phyloP scores from a whole-genome alignment of 1,140 invertebrate genomes.

The Cecropterus lyciades region DNA sequence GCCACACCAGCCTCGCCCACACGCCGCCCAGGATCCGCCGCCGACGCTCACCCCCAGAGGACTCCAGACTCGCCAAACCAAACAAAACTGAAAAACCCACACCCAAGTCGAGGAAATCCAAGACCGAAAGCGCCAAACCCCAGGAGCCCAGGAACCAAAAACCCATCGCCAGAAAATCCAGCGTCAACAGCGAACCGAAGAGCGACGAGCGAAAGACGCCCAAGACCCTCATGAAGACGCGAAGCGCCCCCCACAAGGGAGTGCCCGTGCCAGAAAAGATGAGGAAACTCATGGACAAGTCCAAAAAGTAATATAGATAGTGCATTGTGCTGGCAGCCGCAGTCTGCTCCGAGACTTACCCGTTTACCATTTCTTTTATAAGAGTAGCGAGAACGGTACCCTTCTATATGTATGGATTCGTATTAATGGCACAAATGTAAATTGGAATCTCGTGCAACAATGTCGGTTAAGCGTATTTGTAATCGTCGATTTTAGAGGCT shows the following conservation, averaged over 20 bases:
- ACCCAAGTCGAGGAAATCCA: conserved; percentile 40
- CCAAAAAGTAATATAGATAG: conserved; percentile 47
- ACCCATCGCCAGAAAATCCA: conserved; percentile 43
- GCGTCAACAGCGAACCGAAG: conserved; percentile 42
- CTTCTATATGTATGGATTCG: conserved; percentile 1
- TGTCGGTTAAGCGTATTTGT: conserved; percentile 5
- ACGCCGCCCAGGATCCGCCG: conserved; percentile 73
- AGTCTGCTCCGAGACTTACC: neutral
- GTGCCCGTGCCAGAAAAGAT: conserved; percentile 65
- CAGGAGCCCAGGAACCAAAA: conserved; percentile 27
- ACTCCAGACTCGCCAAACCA: conserved; percentile 33
- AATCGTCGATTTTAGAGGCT: conserved; percentile 13
- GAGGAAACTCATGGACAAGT: conserved; percentile 59
- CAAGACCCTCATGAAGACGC: conserved; percentile 43
- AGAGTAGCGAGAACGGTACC: conserved; percentile 1
- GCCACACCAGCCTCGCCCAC: conserved; percentile 74
- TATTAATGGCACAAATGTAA: conserved; percentile 6
- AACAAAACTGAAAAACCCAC: conserved; percentile 36
- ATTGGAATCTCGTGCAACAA: conserved; percentile 33
- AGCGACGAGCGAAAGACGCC: conserved; percentile 33
- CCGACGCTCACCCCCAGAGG: conserved; percentile 51
- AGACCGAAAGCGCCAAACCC: conserved; percentile 27
- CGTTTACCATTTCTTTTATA: neutral
- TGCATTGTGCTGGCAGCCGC: conserved; percentile 22
- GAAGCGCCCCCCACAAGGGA: conserved; percentile 46